Base-by-base conservation (phyloP, 2,888 invertebrate species). In the Catocala nupta region DNA sequence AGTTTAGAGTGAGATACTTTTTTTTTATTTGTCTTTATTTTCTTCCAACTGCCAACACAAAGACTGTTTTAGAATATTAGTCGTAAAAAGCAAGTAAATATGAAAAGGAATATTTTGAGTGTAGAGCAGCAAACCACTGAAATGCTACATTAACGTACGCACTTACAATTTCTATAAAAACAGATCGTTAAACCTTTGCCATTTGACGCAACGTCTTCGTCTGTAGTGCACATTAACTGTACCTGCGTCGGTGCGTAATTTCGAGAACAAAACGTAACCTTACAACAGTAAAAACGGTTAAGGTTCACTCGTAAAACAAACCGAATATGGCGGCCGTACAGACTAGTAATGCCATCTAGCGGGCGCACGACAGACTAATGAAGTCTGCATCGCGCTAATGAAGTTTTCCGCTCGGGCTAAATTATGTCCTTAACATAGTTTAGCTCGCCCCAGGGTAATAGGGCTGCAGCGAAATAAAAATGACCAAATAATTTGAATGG, bases 271-370 rank as follows among this genome's bases (percentile, higher is more conserved):
- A 67, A 67, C 65, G 63, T 64, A 65, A 67, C 58, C 63, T 59
- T 50, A 42, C 52, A 55, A 70, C 66, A 63, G 69, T 75, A 75
- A 75, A 76, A 77, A 58, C 59, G 55, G 12, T 63, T 36, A 51
- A 68, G 68, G 57, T 66, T 53, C 51, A 47, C 54, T 71, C 68
- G 58, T 77, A 77, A 77, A 77, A 70, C 60, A 68, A 68, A 71
- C 71, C 63, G 63, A 70, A 71, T 43, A 67, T 65, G 68, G 48
- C 47, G 33, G 48, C 34, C 34, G 34, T 11, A 16, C 16, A 39
- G 4, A 54, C 53, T 10, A 45, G 57, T 58, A 49, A 47, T 16
- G 57, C 55, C 72, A 58, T 56, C 75, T 65, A 64, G 53, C 44
- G 59, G 44, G 43, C 16, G 48, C 45, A 11, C 8, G 42, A 52